phyloP scores from a whole-genome alignment of 1,140 invertebrate genomes.

The Drosophila rufa region DNA sequence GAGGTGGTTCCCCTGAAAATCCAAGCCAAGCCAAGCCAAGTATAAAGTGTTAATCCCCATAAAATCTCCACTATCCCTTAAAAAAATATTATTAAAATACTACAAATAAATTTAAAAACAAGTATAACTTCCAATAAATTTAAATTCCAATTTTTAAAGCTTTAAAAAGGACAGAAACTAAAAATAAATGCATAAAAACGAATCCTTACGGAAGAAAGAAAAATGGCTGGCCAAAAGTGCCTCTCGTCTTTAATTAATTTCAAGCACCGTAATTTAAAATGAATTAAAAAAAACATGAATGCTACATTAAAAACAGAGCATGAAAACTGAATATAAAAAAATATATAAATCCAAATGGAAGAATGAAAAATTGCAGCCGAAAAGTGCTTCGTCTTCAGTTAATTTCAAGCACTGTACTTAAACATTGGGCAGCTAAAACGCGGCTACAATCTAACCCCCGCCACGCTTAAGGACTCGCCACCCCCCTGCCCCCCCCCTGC shows the following conservation, averaged over 20 bases:
- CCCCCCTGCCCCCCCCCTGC: not conserved
- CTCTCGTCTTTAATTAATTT: not conserved
- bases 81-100: not conserved
- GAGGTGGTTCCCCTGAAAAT: too few relatives aligned
- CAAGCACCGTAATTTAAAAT: slow-evolving; percentile 2
- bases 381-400: not conserved
- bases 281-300: not conserved
- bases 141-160: too few relatives aligned
- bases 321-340: not conserved
- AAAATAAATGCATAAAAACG: not conserved
- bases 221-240: not conserved
- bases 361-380: not conserved
- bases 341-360: not conserved
- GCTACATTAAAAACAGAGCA: not conserved
- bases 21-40: too few relatives aligned
- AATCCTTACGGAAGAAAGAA: not conserved
- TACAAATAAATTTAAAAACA: not conserved
- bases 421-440: slow-evolving; percentile 48
- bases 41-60: too few relatives aligned
- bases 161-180: not conserved
- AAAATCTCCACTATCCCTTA: not conserved
- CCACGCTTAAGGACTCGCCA: not conserved
- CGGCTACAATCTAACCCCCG: slow-evolving; percentile 20
- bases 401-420: slow-evolving; percentile 20
- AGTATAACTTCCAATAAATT: too few relatives aligned